phyloP scores from a whole-genome alignment of 2,888 invertebrate genomes.

The Diadegma fenestrale region DNA sequence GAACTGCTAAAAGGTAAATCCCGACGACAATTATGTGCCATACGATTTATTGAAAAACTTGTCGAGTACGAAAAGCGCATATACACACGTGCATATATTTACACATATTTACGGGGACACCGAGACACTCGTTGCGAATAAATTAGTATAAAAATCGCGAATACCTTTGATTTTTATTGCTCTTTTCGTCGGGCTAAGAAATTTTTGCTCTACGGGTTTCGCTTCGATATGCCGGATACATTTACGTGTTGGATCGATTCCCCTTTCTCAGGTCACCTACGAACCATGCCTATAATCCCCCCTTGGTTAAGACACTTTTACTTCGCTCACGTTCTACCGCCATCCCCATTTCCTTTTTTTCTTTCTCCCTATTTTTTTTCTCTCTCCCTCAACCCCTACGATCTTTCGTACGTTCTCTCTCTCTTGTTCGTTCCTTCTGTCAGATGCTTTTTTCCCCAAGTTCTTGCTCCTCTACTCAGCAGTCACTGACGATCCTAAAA shows the following conservation, averaged over 20 bases:
- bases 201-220: conserved; percentile 60
- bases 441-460: conserved; percentile 2
- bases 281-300: conserved; percentile 67
- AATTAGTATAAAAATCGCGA: not conserved
- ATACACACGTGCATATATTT: conserved; percentile 22
- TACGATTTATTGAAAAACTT: conserved; percentile 1
- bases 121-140: not conserved
- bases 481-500: not conserved
- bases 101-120: not conserved
- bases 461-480: not conserved
- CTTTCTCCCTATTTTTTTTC: not conserved
- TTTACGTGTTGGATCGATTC: conserved; percentile 82
- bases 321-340: conserved; percentile 30
- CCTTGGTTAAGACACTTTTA: conserved; percentile 57
- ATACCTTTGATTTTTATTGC: not conserved
- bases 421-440: not conserved
- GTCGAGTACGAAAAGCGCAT: not conserved
- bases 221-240: conserved; percentile 72
- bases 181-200: conserved; percentile 12
- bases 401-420: not conserved
- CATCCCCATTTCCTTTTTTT: conserved; percentile 20
- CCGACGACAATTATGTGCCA: conserved; percentile 34
- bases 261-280: conserved; percentile 75
- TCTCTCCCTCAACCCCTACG: not conserved
- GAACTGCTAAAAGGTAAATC: conserved; percentile 68